Base-by-base conservation (phyloP, 2,113 vertebrate genomes). In the Osmerus mordax region DNA sequence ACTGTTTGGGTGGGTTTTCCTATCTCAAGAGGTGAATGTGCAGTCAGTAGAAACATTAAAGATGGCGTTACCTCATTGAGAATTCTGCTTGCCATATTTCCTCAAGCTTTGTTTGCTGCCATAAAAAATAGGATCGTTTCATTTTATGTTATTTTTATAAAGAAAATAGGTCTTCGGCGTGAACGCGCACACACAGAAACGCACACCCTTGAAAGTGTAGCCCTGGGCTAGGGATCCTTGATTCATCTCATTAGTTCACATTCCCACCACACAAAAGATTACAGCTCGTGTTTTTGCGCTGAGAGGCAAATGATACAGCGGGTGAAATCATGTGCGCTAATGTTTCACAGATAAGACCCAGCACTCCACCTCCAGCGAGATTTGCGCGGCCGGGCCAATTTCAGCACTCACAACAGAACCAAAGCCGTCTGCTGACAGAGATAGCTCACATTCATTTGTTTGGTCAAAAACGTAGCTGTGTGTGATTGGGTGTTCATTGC, bases 191-290 rank as follows among this genome's bases (percentile, higher is more conserved):
- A 13, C 60, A 63, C 41, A 21, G 59, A 54, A 15, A 11, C 16
- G 16, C 63, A 12, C 63, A 54, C 19, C 62, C 61, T 81, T 74
- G 71, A 66, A 73, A 75, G 67, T 78, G 70, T 86, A 55, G 84
- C 86, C 91, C 74, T 54, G 28, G 86, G 88, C 86, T 65, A 84
- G 76, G 69, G 32, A 80, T 83, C 82, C 77, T 82, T 81, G 65
- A 88, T 89, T 88, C 79, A 88, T 86, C 84, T 87, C 81, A 87
- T 90, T 88, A 85, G 85, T 83, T 90, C 79, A 87, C 73, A 86
- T 87, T 84, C 86, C 82, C 18, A 64, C 67, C 79, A 86, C 81
- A 87, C 78, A 83, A 77, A 85, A 87, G 81, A 88, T 84, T 83
- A 85, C 84, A 83, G 78, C 62, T 58, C 41, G 28, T 73, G 63